phyloP scores from a whole-genome alignment of 2,888 invertebrate genomes.

The Hydriomena furcata region DNA sequence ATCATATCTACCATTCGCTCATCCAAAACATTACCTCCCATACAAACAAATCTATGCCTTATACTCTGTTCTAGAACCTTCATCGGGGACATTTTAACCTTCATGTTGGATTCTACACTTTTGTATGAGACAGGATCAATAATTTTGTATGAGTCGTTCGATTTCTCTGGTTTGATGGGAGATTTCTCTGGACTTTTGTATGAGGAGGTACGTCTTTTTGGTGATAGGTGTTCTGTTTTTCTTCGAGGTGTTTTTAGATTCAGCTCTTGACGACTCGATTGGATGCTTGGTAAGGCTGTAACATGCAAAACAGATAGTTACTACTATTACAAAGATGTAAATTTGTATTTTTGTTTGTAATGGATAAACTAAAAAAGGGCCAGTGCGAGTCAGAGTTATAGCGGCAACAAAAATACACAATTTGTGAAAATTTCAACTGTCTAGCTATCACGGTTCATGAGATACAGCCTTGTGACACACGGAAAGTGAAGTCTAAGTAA shows the following conservation, averaged over 20 bases:
- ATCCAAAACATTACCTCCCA: conserved; percentile 32
- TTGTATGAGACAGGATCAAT: not conserved
- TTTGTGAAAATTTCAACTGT: too few relatives aligned
- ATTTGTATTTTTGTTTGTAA: too few relatives aligned
- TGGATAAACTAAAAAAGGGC: too few relatives aligned
- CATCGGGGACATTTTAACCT: too few relatives aligned
- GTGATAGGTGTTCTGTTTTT: not conserved
- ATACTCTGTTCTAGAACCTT: conserved; percentile 57
- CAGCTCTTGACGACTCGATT: conserved; percentile 47
- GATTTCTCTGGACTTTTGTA: conserved; percentile 5
- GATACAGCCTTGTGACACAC: too few relatives aligned
- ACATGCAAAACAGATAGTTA: conserved; percentile 3
- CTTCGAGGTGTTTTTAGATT: conserved; percentile 52
- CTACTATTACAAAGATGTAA: too few relatives aligned
- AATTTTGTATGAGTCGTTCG: not conserved
- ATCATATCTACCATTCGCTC: conserved; percentile 42
- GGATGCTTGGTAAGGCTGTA: conserved; percentile 32
- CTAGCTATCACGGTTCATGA: too few relatives aligned
- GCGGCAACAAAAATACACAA: too few relatives aligned
- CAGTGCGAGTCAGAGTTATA: too few relatives aligned
- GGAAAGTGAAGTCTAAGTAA: too few relatives aligned
- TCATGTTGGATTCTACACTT: not conserved
- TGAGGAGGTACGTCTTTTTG: not conserved
- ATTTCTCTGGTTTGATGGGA: not conserved
- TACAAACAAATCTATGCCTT: conserved; percentile 35